Percentiles rank a stretch among this genome's conserved stretches.
These are phyloP conservation scores for Chrysomallon squamiferum DNA, from an alignment of 1,140 invertebrate genomes.

Conservation along the genomic window DNA sequence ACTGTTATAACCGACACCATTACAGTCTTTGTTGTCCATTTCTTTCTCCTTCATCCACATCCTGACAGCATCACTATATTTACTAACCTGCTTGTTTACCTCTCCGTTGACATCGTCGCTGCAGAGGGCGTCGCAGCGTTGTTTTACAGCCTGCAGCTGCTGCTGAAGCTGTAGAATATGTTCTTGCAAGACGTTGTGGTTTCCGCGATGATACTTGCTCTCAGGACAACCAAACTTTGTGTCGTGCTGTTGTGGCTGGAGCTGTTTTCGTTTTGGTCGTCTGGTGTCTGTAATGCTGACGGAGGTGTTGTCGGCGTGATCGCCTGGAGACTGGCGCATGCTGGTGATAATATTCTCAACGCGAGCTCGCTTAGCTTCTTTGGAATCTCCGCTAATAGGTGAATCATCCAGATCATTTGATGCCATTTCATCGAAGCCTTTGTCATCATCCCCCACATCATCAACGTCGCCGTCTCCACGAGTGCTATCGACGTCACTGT, in stretches of 20 bases:
- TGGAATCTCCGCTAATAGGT: constrained; percentile 38
- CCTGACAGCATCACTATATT: background rate
- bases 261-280: constrained; percentile 95
- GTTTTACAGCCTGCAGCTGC: constrained; percentile 87
- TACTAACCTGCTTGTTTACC: constrained; percentile 1
- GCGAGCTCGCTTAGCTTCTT: constrained; percentile 85
- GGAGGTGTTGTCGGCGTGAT: constrained; percentile 54
- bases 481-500: constrained; percentile 31
- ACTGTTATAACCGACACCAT: constrained; percentile 5
- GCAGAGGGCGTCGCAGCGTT: constrained; percentile 86
- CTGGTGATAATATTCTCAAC: constrained; percentile 94
- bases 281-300: constrained; percentile 68
- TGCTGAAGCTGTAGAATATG: constrained; percentile 87
- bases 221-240: constrained; percentile 41
- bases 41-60: constrained; percentile 9
- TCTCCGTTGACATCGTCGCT: constrained; percentile 67
- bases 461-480: constrained; percentile 20
- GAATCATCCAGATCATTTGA: constrained; percentile 36
- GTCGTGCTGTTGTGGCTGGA: constrained; percentile 93
- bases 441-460: constrained; percentile 16
- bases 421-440: constrained; percentile 19
- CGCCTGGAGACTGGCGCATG: constrained; percentile 80
- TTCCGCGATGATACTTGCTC: constrained; percentile 67
- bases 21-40: background rate
- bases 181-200: constrained; percentile 78